A percentile compares a stretch with the other conserved stretches of the same genome.
Conservation (phyloP, 2,888 invertebrate species). For the Nymphalis polychloros region DNA sequence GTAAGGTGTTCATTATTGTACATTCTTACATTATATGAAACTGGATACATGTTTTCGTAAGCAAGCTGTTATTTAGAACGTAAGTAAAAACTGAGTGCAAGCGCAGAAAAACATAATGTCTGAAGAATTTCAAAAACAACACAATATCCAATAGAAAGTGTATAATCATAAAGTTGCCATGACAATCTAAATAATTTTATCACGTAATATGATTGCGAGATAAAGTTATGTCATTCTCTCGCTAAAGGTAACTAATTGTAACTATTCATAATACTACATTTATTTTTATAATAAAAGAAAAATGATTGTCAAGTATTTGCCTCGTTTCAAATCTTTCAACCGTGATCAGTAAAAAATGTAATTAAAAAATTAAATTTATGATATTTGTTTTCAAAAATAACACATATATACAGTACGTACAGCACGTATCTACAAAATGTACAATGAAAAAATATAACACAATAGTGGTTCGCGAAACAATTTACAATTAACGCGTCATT, state of each 20-base stretch:
- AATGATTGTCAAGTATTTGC: background rate
- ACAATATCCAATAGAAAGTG: background rate
- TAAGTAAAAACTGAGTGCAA: background rate
- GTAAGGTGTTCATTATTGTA: constrained; percentile 24
- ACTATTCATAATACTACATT: background rate
- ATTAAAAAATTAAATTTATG: too few species aligned
- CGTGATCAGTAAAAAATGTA: background rate
- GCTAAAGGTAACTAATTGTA: background rate
- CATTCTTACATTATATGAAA: constrained; percentile 5
- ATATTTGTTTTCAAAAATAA: background rate
- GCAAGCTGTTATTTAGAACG: background rate
- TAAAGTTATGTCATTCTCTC: constrained; percentile 22
- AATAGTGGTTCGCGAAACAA: constrained; percentile 26
- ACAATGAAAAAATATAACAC: constrained; percentile 7
- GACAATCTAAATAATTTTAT: constrained; percentile 2
- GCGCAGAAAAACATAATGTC: background rate
- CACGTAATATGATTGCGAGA: constrained; percentile 17
- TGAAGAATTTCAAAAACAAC: background rate
- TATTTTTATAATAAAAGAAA: background rate
- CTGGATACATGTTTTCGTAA: constrained; percentile 16
- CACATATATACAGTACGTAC: background rate
- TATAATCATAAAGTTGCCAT: background rate
- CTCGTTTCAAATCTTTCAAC: background rate
- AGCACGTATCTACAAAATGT: background rate
- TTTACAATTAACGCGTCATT: constrained; percentile 29